phyloP scores from a whole-genome alignment of 2,888 invertebrate species.

The Clunio marinus region DNA sequence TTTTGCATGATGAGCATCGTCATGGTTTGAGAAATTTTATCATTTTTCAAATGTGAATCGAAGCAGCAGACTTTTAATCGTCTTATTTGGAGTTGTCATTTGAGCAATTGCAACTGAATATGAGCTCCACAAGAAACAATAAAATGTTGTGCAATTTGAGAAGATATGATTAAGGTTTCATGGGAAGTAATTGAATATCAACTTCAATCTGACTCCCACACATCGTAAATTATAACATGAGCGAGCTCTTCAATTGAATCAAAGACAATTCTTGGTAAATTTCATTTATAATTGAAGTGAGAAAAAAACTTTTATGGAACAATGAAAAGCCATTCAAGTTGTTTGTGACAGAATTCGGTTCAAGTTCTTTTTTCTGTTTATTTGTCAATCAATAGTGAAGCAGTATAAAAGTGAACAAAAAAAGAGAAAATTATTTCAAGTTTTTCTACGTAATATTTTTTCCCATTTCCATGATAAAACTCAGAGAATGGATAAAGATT shows the following conservation, averaged over 20 bases:
- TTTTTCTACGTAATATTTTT: no score
- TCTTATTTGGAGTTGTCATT: no score
- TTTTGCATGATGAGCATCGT: neutral
- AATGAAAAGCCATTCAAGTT: conserved; percentile 11
- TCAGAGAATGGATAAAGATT: neutral
- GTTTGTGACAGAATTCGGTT: conserved; percentile 8
- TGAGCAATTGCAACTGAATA: no score
- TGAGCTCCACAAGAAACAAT: no score
- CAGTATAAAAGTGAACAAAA: no score
- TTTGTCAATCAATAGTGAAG: neutral
- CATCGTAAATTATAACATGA: no score
- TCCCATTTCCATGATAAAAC: neutral
- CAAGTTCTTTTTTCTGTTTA: neutral
- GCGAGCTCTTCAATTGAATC: no score
- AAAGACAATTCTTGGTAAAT: neutral
- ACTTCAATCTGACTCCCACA: no score
- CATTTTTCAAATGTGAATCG: neutral
- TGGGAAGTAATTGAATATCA: no score
- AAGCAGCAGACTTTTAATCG: neutral
- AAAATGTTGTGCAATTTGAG: no score
- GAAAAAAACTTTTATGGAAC: neutral
- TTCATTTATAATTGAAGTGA: neutral
- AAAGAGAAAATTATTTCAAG: neutral
- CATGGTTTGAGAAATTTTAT: no score
- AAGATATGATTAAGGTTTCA: no score